Base-by-base conservation (phyloP, 2,888 invertebrate species). In the Bruchidius siliquastri region DNA sequence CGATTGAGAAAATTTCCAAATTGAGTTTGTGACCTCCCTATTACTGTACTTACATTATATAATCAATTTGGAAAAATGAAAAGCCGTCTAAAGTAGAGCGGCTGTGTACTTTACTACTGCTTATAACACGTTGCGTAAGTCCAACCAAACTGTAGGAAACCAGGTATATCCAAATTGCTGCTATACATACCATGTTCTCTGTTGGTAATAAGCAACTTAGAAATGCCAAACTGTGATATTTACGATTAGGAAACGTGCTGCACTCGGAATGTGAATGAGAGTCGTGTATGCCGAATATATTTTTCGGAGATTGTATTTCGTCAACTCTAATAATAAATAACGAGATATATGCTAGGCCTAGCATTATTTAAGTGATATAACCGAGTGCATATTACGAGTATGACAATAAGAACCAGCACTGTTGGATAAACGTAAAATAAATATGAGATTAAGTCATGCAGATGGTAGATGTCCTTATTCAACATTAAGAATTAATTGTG, bases 111-210 rank as follows among this genome's bases (percentile, higher is more conserved):
- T 49, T 49, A 49, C 1, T 8, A 49, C 49, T 49, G 3, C 49
- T 49, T 49, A 18, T 18, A 49, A 49, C 3, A 8, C 18, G 18
- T 49, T 49, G 49, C 49, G 49, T 49, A 49, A 49, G 49, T 3
- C 49, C 67, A 32, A 21, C 72, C 72, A 72, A 76, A 75, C 69
- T 77, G 75, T 77, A 76, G 76, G 73, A 71, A 77, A 77, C 75
- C 77, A 73, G 74, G 72, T 69, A 49, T 49, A 49, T 13, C 72
- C 72, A 67, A 70, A 30, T 67, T 67, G 67, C 70, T 69, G 70
- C 68, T 21, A 26, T 72, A 69, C 70, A 67, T 66, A 26, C n/a
- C 67, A 30, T 22, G 67, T 21, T 71, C 71, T 30, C 30, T 72
- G 69, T 49, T n/a, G 20, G n/a, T 13, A 22, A 21, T 66, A 70